Evolutionary conservation across 2,888 invertebrate genomes (phyloP), one percentile per base, ranked within the genome.

Genomic region (Lepidochrysops patricia): DNA sequence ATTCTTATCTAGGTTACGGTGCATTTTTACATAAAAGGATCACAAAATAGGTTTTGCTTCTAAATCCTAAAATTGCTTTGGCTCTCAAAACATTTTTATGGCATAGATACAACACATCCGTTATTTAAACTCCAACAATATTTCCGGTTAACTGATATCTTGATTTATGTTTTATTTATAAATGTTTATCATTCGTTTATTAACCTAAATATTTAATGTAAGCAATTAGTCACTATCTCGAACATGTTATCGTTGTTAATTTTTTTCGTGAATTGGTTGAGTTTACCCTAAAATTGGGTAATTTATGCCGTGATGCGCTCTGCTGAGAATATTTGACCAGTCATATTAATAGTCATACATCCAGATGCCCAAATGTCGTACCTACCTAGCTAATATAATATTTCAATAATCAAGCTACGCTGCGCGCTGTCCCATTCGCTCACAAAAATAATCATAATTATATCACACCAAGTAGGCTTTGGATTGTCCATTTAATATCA

Each of bases 81-180:
- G 43, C 9, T 29, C 29, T 2, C 6, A 29, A 43, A 43, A 23
- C 43, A 43, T 19, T 43, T 43, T 43, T 43, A 43, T 43, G 43
- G 12, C 19, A 43, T 23, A 23, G 43, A 19, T 23, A 43, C 12
- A 43, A 43, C 43, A 43, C 23, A 43, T 43, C 43, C 43, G 43
- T 43, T 43, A 23, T 19, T 29, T 29, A 9, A 29, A 29, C 29
- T 15, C 23, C 19, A 43, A 43, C 37, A 4, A 19, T 43, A 23
- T 43, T 43, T 43, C 43, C 43, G 43, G 43, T 43, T 12, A 43
- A 19, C 43, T 19, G 43, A 43, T 43, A 43, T 43, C 43, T 52
- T 52, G 27, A 52, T 52, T 27, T 52, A 27, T 52, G 27, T 52
- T 52, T 52, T 52, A 26, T 52, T 26, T 52, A 52, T 52, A 13